Conservation (phyloP, 2,113 vertebrate species). For the Microcebus lehilahytsara region DNA sequence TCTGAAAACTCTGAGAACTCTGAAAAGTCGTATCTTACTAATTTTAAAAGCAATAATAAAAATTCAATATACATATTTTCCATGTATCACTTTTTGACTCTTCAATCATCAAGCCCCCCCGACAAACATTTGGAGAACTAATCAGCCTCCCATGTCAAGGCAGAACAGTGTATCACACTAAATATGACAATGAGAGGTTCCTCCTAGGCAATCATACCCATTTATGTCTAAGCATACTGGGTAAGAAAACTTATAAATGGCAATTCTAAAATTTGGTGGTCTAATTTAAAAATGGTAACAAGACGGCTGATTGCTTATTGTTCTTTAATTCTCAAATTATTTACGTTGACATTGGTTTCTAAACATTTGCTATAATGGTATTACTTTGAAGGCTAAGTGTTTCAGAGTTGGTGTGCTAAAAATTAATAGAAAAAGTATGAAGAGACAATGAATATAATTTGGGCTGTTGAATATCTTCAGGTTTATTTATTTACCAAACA, state of each 20-base stretch:
- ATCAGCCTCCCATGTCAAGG: not conserved
- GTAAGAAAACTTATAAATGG: slow-evolving; percentile 50
- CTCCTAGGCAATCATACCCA: slow-evolving; percentile 37
- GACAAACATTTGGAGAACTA: not conserved
- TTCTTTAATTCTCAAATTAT: slow-evolving; percentile 31
- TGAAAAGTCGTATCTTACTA: not conserved
- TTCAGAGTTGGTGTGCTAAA: not conserved
- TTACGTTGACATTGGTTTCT: slow-evolving; percentile 34
- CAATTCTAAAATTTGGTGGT: not conserved
- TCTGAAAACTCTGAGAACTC: too few relatives aligned
- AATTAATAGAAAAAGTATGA: slow-evolving; percentile 4
- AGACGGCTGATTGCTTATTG: slow-evolving; percentile 34
- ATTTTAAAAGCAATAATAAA: not conserved
- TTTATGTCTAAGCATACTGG: slow-evolving; percentile 21
- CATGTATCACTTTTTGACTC: not conserved
- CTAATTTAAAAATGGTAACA: slow-evolving; percentile 63
- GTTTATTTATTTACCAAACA: slow-evolving; percentile 30
- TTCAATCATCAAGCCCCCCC: not conserved
- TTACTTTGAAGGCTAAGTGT: not conserved
- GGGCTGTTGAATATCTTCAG: not conserved
- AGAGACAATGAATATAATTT: slow-evolving; percentile 3
- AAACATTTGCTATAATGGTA: not conserved
- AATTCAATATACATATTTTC: not conserved
- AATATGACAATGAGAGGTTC: not conserved
- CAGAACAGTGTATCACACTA: not conserved